Base-by-base conservation (phyloP, 2,797 vertebrate genomes). In the Gila robusta region DNA sequence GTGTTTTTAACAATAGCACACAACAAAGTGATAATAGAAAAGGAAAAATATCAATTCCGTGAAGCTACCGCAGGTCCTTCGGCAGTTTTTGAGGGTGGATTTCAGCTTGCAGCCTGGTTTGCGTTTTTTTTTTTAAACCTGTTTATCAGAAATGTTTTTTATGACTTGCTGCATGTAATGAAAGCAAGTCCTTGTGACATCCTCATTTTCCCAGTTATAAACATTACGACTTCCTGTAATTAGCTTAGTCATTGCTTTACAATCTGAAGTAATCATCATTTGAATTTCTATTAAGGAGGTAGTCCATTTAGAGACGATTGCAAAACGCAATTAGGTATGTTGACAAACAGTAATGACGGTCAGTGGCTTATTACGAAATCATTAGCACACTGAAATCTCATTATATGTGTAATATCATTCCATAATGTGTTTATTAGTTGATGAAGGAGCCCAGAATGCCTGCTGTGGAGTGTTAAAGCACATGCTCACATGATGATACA, bases 341-440 rank as follows among this genome's bases (percentile, higher is more conserved):
- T 93, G 91, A 89, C 91, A 92, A 92, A 91, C 90, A 91, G 89
- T 87, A 92, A 80, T 90, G 91, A 92, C 90, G 91, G 92, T 92
- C 93, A 93, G 85, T 79, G 82, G 86, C 92, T 91, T 92, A 91
- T 95, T 92, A 91, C 90, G 85, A 92, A 93, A 92, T 93, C 86
- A 92, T 92, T 94, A 93, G 89, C 90, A 89, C 86, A 54, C 37
- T 88, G 91, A 91, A 94, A 93, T 93, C 87, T 91, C 91, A 92
- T 93, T 93, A 94, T 91, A 90, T 88, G 85, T 87, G n/a, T 77
- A 92, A 91, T 92, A 90, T 90, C 92, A 92, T 86, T 88, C 82
- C 84, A 89, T 92, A 90, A 90, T 90, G 88, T 88, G 67, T 89
- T 91, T 88, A 82, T 91, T 94, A 91, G 93, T 93, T 92, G 92